Percentiles rank a stretch among this genome's conserved stretches.
Conservation (phyloP, 1,140 invertebrate species). For the Tribolium castaneum region DNA sequence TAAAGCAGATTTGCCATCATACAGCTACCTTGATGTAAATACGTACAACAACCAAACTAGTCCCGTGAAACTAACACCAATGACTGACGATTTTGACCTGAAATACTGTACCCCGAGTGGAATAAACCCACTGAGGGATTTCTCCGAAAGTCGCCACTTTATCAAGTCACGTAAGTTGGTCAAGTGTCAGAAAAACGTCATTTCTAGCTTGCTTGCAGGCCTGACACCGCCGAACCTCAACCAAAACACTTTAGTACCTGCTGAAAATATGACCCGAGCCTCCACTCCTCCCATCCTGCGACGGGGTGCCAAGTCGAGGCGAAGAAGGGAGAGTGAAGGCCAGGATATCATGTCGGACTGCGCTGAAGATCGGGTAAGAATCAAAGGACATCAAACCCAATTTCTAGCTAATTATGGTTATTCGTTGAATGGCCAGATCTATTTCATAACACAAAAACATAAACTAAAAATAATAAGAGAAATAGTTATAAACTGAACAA, state of each 20-base stretch:
- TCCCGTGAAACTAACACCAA: slow-evolving; percentile 65
- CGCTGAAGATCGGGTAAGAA: slow-evolving; percentile 32
- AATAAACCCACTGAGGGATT: slow-evolving; percentile 55
- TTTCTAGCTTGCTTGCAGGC: slow-evolving; percentile 46
- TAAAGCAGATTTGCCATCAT: slow-evolving; percentile 47
- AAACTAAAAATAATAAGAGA: no score
- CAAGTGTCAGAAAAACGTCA: neutral
- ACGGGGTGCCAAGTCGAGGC: slow-evolving; percentile 60
- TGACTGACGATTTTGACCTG: slow-evolving; percentile 65
- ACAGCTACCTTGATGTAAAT: slow-evolving; percentile 65
- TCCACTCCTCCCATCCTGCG: slow-evolving; percentile 72
- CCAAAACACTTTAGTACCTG: slow-evolving; percentile 57
- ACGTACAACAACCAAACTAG: slow-evolving; percentile 60
- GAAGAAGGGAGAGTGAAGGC: slow-evolving; percentile 57
- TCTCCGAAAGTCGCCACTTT: slow-evolving; percentile 48
- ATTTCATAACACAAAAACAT: no score
- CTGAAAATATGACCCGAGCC: slow-evolving; percentile 52
- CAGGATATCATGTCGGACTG: slow-evolving; percentile 44
- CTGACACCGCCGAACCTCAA: slow-evolving; percentile 49
- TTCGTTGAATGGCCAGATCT: no score
- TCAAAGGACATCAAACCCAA: no score
- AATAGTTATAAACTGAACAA: no score
- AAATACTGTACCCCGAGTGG: slow-evolving; percentile 51
- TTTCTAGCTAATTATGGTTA: no score
- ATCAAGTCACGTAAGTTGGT: slow-evolving; percentile 55